Percentiles rank a stretch among this genome's conserved stretches.
These are phyloP conservation scores for Pogonophryne albipinna DNA, from an alignment of 2,797 vertebrate species.

Conservation along the genomic window DNA sequence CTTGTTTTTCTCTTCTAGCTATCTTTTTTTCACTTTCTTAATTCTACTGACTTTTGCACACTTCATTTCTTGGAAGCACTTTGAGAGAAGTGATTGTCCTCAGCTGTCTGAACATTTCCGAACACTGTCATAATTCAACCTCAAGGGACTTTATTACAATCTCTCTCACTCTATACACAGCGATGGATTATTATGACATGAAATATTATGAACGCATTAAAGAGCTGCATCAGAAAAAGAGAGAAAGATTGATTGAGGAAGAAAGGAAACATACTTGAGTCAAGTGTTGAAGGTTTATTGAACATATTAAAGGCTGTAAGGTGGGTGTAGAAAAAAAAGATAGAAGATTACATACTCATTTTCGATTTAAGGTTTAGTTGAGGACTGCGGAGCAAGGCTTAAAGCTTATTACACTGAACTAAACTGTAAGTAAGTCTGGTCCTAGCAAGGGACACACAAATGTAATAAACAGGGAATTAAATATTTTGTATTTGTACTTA, in stretches of 20 bases:
- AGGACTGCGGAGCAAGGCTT: background rate
- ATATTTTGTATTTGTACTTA: background rate
- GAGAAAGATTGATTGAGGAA: background rate
- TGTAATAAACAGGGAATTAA: background rate
- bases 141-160: constrained; percentile 35
- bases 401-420: background rate
- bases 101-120: constrained; percentile 1
- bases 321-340: background rate
- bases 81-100: constrained; percentile 17
- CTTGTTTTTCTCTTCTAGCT: constrained; percentile 8
- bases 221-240: background rate
- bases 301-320: constrained; percentile 6
- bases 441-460: background rate
- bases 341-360: background rate
- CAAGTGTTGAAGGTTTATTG: background rate
- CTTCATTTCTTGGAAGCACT: constrained; percentile 8
- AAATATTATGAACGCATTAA: constrained; percentile 17
- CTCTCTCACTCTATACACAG: background rate
- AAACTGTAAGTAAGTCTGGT: background rate
- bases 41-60: constrained; percentile 1
- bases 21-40: background rate
- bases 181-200: constrained; percentile 9
- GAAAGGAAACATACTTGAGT: background rate
- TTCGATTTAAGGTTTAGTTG: constrained; percentile 5
- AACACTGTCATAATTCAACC: constrained; percentile 11